Base-by-base conservation (phyloP, 2,797 vertebrate genomes). In the Melopsittacus undulatus region DNA sequence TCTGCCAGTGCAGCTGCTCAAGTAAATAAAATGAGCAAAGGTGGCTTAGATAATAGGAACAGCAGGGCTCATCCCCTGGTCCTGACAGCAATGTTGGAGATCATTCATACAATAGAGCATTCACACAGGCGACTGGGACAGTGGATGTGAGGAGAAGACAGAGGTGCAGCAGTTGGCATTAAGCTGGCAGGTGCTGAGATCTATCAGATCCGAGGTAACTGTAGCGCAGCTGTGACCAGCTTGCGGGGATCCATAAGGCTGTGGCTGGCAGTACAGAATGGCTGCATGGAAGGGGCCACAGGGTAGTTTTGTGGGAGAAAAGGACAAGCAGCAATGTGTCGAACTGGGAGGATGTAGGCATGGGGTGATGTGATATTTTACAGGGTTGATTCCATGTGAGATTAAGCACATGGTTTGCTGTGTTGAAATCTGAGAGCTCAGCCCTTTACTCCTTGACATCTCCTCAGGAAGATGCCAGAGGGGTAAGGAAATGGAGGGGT, bases 81-180 rank as follows among this genome's bases (percentile, higher is more conserved):
- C 76, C 62, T 29, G 68, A 29, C 20, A 38, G 11, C 19, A 5
- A 16, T 7, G 29, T 7, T 32, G 5, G 80, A 42, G 45, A 15
- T 40, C 3, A 1, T 24, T 67, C 24, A 1, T 10, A 13, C 19
- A 20, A 46, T 38, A 52, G n/a, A 34, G 16, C 0, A 1, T 16
- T 79, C 78, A 5, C 48, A 7, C 10, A 9, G 70, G 49, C 4
- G 69, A 18, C n/a, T 56, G 56, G 87, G 40, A 24, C 19, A 11
- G 29, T 13, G 79, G 8, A 22, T 24, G 63, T 32, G 81, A 30
- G 77, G 36, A 36, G 66, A 26, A 7, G 73, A 45, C 89, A 62
- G 86, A 48, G 83, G 45, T 90, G 79, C 72, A 20, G 29, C 40
- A 13, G 40, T 7, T 76, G 85, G 38, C 24, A 11, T 6, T 7